Evolutionary conservation across 1,140 invertebrate genomes (phyloP).

Genomic region (Lepidurus couesii): DNA sequence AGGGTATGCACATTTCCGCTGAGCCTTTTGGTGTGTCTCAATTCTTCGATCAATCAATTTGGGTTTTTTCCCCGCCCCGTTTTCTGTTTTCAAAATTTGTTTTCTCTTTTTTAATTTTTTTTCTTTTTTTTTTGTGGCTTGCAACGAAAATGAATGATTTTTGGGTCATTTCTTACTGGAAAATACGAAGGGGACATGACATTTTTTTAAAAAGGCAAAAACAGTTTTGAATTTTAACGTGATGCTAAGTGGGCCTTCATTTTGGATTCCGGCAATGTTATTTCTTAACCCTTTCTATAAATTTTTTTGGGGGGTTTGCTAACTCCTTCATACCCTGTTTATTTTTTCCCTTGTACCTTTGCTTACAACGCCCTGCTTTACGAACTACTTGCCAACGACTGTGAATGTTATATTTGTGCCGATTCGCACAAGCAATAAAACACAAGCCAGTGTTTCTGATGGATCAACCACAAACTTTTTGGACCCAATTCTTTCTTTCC

Average conservation of each 20-base stretch:
- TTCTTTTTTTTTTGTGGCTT: background rate
- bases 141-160: background rate
- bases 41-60: background rate
- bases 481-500: no score
- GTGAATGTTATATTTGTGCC: constrained; percentile 3
- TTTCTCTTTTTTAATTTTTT: background rate
- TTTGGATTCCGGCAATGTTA: constrained; percentile 15
- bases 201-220: background rate
- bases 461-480: background rate
- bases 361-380: background rate
- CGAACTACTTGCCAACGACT: background rate
- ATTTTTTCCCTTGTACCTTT: background rate
- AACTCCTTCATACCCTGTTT: background rate
- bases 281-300: background rate
- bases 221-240: background rate
- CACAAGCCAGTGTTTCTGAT: background rate
- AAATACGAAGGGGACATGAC: background rate
- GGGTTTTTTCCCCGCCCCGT: background rate
- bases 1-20: constrained; percentile 21
- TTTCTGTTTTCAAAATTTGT: background rate
- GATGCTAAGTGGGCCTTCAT: constrained; percentile 18
- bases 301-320: background rate
- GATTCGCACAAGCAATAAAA: constrained; percentile 19
- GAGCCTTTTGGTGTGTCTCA: constrained; percentile 9
- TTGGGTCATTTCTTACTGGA: no score